phyloP scores from a whole-genome alignment of 2,113 vertebrate genomes.

The Mus musculus region DNA sequence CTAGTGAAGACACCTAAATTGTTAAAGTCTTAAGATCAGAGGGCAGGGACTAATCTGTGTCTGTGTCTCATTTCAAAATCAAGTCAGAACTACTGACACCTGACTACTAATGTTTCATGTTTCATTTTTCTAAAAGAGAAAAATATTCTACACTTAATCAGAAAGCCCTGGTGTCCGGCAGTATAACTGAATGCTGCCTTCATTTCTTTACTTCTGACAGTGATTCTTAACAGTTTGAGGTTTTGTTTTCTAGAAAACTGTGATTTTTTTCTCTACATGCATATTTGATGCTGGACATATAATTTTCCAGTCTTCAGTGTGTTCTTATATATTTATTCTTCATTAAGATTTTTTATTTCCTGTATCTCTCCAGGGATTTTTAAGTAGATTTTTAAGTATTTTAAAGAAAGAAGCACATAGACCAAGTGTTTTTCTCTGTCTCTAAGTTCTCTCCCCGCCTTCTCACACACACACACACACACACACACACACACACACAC shows the following conservation, averaged over 20 bases:
- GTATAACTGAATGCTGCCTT: background rate
- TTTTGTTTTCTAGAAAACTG: background rate
- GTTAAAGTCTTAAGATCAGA: background rate
- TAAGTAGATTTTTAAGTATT: background rate
- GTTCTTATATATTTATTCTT: constrained; percentile 25
- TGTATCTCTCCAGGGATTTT: background rate
- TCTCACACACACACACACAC: background rate
- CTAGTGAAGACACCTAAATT: background rate
- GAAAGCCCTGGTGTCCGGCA: background rate
- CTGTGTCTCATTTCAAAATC: background rate
- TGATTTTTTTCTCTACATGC: constrained; percentile 5
- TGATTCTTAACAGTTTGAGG: background rate
- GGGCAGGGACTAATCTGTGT: background rate
- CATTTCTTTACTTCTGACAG: background rate
- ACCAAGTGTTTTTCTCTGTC: background rate
- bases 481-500: background rate
- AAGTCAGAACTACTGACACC: background rate
- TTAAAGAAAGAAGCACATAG: background rate
- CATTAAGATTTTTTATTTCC: background rate
- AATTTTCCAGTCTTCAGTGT: constrained; percentile 44
- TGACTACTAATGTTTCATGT: background rate
- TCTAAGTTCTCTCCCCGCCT: background rate
- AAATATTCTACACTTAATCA: constrained; percentile 7
- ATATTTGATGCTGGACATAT: background rate
- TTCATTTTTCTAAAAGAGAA: constrained; percentile 43